phyloP scores from a whole-genome alignment of 1,140 invertebrate genomes.

The Sinella curviseta region DNA sequence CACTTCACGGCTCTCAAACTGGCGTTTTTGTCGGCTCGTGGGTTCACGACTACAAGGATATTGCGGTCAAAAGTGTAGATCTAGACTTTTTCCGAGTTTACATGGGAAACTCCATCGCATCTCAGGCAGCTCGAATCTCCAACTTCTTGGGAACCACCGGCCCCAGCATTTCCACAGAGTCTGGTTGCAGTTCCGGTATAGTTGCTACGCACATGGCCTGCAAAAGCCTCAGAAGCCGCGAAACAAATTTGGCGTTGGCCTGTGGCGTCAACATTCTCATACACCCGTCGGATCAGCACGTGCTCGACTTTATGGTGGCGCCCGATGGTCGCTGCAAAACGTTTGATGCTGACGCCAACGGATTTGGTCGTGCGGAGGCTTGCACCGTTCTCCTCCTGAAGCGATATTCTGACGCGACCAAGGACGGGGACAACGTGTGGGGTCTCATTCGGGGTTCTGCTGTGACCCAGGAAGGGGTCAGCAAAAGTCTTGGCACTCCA shows the following conservation, averaged over 20 bases:
- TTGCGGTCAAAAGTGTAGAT: neutral
- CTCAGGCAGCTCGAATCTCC: neutral
- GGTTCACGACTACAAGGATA: slow-evolving; percentile 13
- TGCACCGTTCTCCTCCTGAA: neutral
- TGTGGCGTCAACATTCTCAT: neutral
- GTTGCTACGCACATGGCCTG: neutral
- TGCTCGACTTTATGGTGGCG: neutral
- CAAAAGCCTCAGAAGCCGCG: neutral
- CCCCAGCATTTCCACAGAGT: neutral
- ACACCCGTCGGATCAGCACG: neutral
- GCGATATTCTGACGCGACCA: neutral
- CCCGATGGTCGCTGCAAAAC: slow-evolving; percentile 5
- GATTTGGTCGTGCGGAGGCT: neutral
- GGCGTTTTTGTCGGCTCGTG: neutral
- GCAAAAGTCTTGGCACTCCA: neutral
- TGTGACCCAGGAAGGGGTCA: neutral
- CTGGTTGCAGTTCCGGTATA: neutral
- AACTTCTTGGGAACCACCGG: neutral
- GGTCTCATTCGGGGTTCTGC: slow-evolving; percentile 7
- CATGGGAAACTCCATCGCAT: neutral
- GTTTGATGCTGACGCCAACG: neutral
- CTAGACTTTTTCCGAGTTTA: neutral
- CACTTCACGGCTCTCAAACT: neutral
- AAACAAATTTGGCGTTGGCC: neutral
- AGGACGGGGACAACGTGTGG: neutral